Evolutionary conservation across 2,888 invertebrate genomes (phyloP), one percentile per base, ranked within the genome.

Genomic region (Thecophora atra): DNA sequence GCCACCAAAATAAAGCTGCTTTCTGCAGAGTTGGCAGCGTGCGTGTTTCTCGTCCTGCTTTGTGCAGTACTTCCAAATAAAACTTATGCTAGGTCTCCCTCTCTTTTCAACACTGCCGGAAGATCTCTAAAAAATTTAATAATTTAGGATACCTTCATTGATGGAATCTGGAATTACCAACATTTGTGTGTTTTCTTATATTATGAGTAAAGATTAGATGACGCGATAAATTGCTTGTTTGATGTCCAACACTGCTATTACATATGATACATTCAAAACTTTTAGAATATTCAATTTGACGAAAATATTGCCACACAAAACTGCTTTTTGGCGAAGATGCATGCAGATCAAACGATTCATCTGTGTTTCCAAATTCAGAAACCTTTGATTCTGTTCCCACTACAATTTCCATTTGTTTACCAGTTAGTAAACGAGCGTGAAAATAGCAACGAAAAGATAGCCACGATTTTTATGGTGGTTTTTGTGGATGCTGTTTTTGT

Each of bases 51-150:
- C 76, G 71, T 82, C 79, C 17, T 79, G 76, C 54, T 80, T 81
- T 3, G 79, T 79, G 65, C 82, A 81, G 68, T 80, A 82, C 70
- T 81, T 82, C 82, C 82, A 82, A 65, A 82, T 80, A 44, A 82
- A 79, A 73, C 82, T 82, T 4, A 79, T 77, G 69, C 80, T 81
- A 2, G 80, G 78, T 0, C 81, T 80, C 58, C 79, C 78, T 6
- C 70, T 62, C 62, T 70, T 63, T 19, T 58, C 58, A 1, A 13
- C 70, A 74, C 58, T 76, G 51, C 56, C 52, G 3, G 2, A 42
- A 15, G 3, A 37, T 2, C 17, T 75, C 60, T 76, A 51, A 26
- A 65, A 54, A 8, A 24, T 54, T 7, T n/a, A 21, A 68, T n/a
- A 72, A 51, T 54, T 8, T 30, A 19, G 26, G 58, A 13, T 19